Percentiles rank a stretch among this genome's conserved stretches.
Evolutionary conservation across 2,113 vertebrate species (phyloP).

Genomic region (Ginglymostoma cirratum): DNA sequence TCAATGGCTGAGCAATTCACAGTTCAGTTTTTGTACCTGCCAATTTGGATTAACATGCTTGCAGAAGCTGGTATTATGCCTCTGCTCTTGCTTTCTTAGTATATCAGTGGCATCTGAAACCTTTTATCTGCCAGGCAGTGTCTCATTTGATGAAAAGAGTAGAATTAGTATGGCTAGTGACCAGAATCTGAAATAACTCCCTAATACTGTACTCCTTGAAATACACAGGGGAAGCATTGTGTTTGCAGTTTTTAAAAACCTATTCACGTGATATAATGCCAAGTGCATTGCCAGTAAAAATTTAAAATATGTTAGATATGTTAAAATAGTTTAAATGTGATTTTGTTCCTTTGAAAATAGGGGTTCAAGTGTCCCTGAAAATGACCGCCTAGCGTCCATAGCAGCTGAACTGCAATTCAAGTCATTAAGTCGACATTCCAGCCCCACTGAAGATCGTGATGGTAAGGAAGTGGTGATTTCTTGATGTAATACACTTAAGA

Average conservation of each 20-base stretch:
- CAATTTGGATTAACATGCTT: neutral
- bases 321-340: neutral
- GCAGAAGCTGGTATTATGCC: neutral
- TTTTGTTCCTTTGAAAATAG: constrained; percentile 51
- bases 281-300: neutral
- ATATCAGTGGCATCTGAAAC: neutral
- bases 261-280: neutral
- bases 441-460: constrained; percentile 90
- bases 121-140: neutral
- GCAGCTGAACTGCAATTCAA: constrained; percentile 86
- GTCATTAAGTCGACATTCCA: constrained; percentile 94
- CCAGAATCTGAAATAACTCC: neutral
- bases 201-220: neutral
- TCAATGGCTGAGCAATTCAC: neutral
- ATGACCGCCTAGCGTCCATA: constrained; percentile 84
- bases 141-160: neutral
- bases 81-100: neutral
- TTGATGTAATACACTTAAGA: neutral
- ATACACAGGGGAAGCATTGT: neutral
- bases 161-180: neutral
- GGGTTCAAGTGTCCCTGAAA: constrained; percentile 84
- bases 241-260: neutral
- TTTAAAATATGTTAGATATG: neutral
- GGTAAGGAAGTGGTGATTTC: constrained; percentile 57
- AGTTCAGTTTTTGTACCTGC: neutral